A percentile compares a stretch with the other conserved stretches of the same genome.
These are phyloP conservation scores for Dermolepida albohirtum DNA, from an alignment of 2,888 invertebrate species.

Conservation along the genomic window DNA sequence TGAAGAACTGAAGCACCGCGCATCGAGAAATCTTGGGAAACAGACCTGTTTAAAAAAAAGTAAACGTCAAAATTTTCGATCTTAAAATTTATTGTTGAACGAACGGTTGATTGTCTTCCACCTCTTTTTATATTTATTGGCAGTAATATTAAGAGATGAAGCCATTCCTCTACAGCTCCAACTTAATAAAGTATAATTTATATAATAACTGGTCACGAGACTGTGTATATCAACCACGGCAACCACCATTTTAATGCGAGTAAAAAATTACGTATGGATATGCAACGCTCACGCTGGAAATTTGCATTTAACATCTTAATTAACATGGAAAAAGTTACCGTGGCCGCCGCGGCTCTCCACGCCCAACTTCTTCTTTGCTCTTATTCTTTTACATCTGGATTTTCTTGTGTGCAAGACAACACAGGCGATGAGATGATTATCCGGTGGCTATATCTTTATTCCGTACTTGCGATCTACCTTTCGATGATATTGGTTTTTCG, in stretches of 20 bases:
- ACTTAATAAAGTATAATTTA: constrained; percentile 51
- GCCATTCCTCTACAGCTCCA: constrained; percentile 45
- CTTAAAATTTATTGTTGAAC: constrained; percentile 28
- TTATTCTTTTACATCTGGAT: constrained; percentile 30
- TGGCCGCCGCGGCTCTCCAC: constrained; percentile 55
- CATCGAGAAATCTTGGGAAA: not conserved
- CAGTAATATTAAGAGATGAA: constrained; percentile 45
- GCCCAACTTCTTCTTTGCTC: constrained; percentile 57
- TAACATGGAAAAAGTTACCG: constrained; percentile 56
- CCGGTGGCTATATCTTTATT: constrained; percentile 29
- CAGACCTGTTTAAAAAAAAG: constrained; percentile 1
- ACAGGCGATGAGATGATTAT: constrained; percentile 27
- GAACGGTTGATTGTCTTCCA: constrained; percentile 14
- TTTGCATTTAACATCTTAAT: constrained; percentile 63
- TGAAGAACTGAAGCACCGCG: too few relatives aligned
- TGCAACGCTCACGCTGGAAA: constrained; percentile 48
- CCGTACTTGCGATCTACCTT: constrained; percentile 14
- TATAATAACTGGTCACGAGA: constrained; percentile 48
- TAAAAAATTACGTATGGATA: constrained; percentile 45
- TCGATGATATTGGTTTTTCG: constrained; percentile 12
- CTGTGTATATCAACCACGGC: constrained; percentile 33
- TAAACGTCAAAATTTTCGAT: constrained; percentile 27
- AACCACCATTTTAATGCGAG: constrained; percentile 46
- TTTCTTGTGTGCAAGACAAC: constrained; percentile 12
- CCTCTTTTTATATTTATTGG: constrained; percentile 31